Evolutionary conservation across 1,140 invertebrate species (phyloP), one percentile per base, ranked within the genome.

Genomic region (Papilio xuthus): DNA sequence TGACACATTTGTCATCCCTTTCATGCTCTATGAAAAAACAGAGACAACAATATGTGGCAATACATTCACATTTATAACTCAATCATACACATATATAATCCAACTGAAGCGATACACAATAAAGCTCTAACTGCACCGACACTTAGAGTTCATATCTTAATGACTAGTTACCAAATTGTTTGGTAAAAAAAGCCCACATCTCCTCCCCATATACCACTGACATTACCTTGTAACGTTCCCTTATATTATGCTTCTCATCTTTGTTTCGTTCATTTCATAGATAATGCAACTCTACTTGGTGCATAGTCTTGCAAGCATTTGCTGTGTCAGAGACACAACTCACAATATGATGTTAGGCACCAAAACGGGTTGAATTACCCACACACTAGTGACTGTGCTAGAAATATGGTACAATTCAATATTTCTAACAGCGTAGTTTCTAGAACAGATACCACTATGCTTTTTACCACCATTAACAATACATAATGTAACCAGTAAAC

Each of bases 81-180:
- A n/a, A n/a, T n/a, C 15, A n/a, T n/a, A n/a, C 50, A 50, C 18
- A n/a, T 7, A n/a, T n/a, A 53, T 20, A 47, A 47, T 4, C 18
- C 18, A 78, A 78, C 18, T 70, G 63, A 80, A 53, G 76, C 74
- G 20, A 56, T 75, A 73, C n/a, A 56, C 37, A 50, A 80, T 83
- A 82, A 82, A 82, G 80, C 81, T 80, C 63, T 77, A 74, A 78
- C 78, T 80, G 77, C 80, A 81, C 82, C 78, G 79, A 81, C 80
- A 75, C 72, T 77, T 75, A 53, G 47, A 71, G 42, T 67, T 28
- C 67, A 77, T 72, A 42, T n/a, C 63, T 78, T 76, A 63, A 76
- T 63, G 74, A 63, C 74, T 76, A 76, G 74, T 56, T 26, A 76
- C 56, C 74, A 53, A 60, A 76, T 37, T 60, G 18, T 76, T 76